These are phyloP conservation scores for Cyaniris semiargus DNA, from an alignment of 2,888 invertebrate species.

Conservation along the genomic window DNA sequence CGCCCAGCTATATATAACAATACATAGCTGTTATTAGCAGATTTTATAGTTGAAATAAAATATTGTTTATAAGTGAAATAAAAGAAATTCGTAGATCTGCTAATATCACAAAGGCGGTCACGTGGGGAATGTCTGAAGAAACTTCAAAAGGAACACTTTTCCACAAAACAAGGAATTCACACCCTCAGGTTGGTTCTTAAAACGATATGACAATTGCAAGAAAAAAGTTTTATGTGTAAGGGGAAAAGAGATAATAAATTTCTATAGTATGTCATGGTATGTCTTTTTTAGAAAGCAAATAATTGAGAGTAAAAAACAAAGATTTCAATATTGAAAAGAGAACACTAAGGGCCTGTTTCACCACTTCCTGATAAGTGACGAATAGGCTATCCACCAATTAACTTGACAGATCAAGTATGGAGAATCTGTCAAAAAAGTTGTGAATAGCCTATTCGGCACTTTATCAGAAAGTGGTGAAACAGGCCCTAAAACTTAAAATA, in stretches of 20 bases:
- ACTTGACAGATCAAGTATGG: no score
- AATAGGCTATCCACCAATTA: no score
- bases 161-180: neutral
- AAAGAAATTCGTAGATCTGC: neutral
- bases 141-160: neutral
- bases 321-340: neutral
- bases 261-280: neutral
- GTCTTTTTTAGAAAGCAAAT: neutral
- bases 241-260: neutral
- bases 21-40: no score
- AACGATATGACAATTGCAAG: neutral
- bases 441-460: no score
- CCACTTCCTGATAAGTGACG: no score
- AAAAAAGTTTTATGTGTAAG: neutral
- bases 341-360: no score
- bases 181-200: neutral
- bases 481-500: no score
- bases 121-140: neutral
- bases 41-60: no score
- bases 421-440: no score
- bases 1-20: no score
- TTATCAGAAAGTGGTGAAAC: no score
- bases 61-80: neutral
- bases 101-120: neutral
- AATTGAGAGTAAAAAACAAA: neutral